Base-by-base conservation (phyloP, 92 coral and sea anemone genomes). In the Virgularia gustaviana region DNA sequence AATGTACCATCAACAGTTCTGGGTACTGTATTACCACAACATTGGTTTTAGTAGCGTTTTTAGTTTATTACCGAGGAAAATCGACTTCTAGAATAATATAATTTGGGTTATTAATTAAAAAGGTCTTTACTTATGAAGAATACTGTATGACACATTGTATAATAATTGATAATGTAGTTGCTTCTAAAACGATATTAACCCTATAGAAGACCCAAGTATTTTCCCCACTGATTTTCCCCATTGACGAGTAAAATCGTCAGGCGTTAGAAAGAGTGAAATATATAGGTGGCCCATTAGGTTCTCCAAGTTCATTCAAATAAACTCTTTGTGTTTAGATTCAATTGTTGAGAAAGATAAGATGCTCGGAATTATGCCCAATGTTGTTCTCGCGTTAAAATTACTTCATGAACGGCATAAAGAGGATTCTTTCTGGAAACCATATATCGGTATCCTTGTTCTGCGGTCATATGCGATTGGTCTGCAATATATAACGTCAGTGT, bases 371-470 rank as follows among this genome's bases (percentile, higher is more conserved):
- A 86, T 87, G 96, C 96, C 86, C 23, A 91, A 92, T 70, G 90
- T 83, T 2, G 88, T 82, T 22, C 63, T 92, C 13, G 90, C 95
- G 20, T 75, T 92, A n/a, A 91, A 92, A 58, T 81, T 92, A 37
- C 71, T 89, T 43, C 80, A 84, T 57, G 98, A 92, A 81, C 81
- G 88, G 49, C 88, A 83, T 33, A 73, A 75, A 2, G 67, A 78
- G 13, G 83, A 84, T 36, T 92, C 98, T 27, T 82, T 84, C 44
- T 92, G 98, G 98, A 83, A 83, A 49, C 96, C 98, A 13, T 92
- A 92, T 57, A 85, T 92, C 56, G 88, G 96, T 92, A 92, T 86
- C 90, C 90, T 89, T 82, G 31, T 13, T n/a, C n/a, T n/a, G n/a
- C n/a, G n/a, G n/a, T 22, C 25, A 19, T 38, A 36, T 55, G 16